Evolutionary conservation across 2,888 invertebrate genomes (phyloP).

Genomic region (Callosobruchus maculatus): DNA sequence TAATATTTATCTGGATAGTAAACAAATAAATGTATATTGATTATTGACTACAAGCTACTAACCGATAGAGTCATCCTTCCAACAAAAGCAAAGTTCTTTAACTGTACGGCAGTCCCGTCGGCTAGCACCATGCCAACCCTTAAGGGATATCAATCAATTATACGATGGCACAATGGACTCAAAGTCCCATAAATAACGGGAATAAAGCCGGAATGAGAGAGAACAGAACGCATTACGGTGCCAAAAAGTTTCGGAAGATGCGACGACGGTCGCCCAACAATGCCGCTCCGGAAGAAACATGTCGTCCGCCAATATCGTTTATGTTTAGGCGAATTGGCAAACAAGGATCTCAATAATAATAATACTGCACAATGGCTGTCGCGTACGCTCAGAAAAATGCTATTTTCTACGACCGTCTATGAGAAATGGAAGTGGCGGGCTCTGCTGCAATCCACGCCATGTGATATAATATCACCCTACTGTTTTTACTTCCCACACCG

Average conservation of each 20-base stretch:
- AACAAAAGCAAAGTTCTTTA: neutral
- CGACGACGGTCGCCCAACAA: constrained; percentile 21
- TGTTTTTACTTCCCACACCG: too few species aligned
- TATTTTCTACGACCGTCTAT: too few species aligned
- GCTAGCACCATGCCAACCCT: neutral
- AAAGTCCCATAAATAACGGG: constrained; percentile 26
- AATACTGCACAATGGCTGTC: constrained; percentile 21
- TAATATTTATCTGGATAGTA: too few species aligned
- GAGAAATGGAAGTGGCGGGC: too few species aligned
- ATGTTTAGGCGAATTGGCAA: constrained; percentile 45
- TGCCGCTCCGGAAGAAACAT: constrained; percentile 37
- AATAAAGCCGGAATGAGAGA: constrained; percentile 23
- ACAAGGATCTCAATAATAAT: constrained; percentile 51
- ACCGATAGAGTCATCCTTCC: neutral
- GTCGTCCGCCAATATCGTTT: constrained; percentile 47
- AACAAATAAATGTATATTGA: too few species aligned
- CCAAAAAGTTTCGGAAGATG: constrained; percentile 23
- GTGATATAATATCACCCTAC: too few species aligned
- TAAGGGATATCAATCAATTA: neutral
- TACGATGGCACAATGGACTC: neutral
- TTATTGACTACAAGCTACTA: too few species aligned
- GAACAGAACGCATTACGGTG: constrained; percentile 25
- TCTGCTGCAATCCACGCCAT: too few species aligned
- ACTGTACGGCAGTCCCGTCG: neutral
- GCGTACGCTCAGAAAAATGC: constrained; percentile 14